phyloP scores from a whole-genome alignment of 2,888 invertebrate genomes.

The Tetragonula carbonaria region DNA sequence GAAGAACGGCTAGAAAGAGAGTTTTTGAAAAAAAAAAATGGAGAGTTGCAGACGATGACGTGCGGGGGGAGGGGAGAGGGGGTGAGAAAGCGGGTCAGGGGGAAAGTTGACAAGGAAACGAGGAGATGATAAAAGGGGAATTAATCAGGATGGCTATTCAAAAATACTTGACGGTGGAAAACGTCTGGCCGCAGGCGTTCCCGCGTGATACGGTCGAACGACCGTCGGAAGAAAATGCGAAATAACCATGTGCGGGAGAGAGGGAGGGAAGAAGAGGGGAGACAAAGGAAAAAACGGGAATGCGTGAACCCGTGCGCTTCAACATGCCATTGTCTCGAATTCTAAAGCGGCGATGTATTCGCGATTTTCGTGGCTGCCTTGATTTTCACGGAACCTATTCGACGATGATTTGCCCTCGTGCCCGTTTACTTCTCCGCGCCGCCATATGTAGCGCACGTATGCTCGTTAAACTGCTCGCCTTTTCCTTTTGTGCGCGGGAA shows the following conservation, averaged over 20 bases:
- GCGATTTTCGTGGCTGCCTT: conserved; percentile 36
- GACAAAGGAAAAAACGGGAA: conserved; percentile 37
- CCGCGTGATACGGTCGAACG: conserved; percentile 45
- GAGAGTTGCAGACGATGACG: background rate
- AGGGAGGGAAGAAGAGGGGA: conserved; percentile 25
- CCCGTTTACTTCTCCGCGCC: background rate
- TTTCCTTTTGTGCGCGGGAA: too few relatives aligned
- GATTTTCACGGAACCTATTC: conserved; percentile 30
- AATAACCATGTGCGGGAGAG: conserved; percentile 4
- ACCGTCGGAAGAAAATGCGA: conserved; percentile 46
- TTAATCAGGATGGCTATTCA: conserved; percentile 68
- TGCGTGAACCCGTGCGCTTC: conserved; percentile 50
- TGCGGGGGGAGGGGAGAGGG: background rate
- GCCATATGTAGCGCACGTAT: background rate
- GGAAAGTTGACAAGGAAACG: background rate
- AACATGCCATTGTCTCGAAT: conserved; percentile 52
- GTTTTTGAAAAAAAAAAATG: background rate
- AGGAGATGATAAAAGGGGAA: background rate
- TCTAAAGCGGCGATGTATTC: conserved; percentile 44
- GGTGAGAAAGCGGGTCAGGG: conserved; percentile 8
- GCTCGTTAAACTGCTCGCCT: conserved; percentile 2
- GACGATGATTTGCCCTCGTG: conserved; percentile 31
- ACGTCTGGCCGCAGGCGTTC: conserved; percentile 37
- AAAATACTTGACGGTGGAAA: conserved; percentile 44
- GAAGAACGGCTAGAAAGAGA: background rate